Evolutionary conservation across 2,888 invertebrate species (phyloP).

Genomic region (Gryllus longicercus): DNA sequence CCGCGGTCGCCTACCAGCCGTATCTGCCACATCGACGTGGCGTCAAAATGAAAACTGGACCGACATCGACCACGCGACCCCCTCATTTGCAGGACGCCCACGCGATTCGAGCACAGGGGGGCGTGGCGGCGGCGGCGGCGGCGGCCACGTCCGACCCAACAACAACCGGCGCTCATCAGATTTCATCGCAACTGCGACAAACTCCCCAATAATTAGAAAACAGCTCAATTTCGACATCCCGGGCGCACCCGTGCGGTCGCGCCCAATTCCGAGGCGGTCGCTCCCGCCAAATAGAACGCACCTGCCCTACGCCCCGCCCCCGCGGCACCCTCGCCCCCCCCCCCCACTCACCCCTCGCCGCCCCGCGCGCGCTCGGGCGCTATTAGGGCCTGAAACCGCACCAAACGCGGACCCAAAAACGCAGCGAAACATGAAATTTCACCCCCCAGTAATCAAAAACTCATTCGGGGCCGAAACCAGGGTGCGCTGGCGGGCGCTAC

Average conservation of each 20-base stretch:
- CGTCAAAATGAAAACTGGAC: neutral
- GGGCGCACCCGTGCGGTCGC: neutral
- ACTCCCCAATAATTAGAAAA: slow-evolving; percentile 10
- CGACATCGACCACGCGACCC: slow-evolving; percentile 3
- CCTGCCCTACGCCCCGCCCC: neutral
- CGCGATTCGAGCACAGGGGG: no score
- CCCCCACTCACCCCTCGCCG: neutral
- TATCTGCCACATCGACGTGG: no score
- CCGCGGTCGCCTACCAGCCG: no score
- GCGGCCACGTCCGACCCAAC: neutral
- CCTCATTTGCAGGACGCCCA: no score
- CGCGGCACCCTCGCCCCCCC: neutral
- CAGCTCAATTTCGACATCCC: slow-evolving; percentile 1
- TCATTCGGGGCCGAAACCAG: neutral
- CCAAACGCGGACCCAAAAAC: slow-evolving; percentile 6
- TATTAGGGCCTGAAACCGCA: slow-evolving; percentile 17
- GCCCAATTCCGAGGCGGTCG: neutral
- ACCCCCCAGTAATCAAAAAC: slow-evolving; percentile 10
- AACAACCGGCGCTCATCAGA: neutral
- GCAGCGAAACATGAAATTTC: slow-evolving; percentile 2
- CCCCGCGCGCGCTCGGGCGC: neutral
- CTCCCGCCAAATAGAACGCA: neutral
- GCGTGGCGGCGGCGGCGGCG: neutral
- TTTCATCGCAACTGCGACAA: slow-evolving; percentile 9
- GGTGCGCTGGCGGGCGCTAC: neutral